Evolutionary conservation across 1,140 invertebrate genomes (phyloP).

Genomic region (Meteorus sp.): DNA sequence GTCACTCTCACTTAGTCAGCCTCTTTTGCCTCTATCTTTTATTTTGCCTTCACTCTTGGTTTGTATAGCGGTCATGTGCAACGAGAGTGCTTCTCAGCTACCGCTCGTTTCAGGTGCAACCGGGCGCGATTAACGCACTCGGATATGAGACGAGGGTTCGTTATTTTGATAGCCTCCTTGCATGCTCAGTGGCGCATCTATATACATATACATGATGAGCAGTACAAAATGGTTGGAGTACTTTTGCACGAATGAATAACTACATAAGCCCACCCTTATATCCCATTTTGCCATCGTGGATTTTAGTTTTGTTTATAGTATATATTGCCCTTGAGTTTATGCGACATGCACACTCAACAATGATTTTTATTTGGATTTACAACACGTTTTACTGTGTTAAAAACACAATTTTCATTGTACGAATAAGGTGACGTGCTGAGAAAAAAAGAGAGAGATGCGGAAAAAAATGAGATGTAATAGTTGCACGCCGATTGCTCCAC

Average conservation of each 20-base stretch:
- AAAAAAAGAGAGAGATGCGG: too few relatives aligned
- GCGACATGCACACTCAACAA: too few relatives aligned
- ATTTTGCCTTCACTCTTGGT: background rate
- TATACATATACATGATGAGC: too few relatives aligned
- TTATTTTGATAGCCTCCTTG: conserved; percentile 36
- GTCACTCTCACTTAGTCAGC: background rate
- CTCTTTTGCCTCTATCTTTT: background rate
- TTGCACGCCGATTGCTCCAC: too few relatives aligned
- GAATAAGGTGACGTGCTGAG: too few relatives aligned
- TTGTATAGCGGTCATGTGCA: background rate
- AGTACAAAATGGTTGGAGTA: background rate
- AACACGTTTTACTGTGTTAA: too few relatives aligned
- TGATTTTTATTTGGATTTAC: too few relatives aligned
- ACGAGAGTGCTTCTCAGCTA: conserved; percentile 1
- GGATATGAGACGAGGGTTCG: conserved; percentile 31
- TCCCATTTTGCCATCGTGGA: background rate
- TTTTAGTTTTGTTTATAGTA: too few relatives aligned
- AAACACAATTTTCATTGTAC: too few relatives aligned
- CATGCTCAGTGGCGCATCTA: conserved; percentile 24
- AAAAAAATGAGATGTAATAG: too few relatives aligned
- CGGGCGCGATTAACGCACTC: conserved; percentile 32
- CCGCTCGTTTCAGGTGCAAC: conserved; percentile 32
- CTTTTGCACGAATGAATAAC: background rate
- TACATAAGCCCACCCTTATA: background rate
- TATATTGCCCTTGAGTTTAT: too few relatives aligned